phyloP scores from a whole-genome alignment of 2,797 vertebrate species.

The Molossus alvarezi region DNA sequence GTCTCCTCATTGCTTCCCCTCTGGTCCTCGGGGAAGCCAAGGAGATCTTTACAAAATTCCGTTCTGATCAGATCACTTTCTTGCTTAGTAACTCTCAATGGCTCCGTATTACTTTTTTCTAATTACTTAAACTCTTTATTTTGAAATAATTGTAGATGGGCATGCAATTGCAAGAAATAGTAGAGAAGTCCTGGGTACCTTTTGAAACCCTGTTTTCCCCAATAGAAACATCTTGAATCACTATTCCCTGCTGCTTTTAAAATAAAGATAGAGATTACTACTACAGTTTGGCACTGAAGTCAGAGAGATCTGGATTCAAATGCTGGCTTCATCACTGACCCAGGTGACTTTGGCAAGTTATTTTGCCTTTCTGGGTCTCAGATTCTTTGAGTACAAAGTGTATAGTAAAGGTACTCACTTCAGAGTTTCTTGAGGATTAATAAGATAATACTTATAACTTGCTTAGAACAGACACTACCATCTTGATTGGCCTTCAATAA shows the following conservation, averaged over 20 bases:
- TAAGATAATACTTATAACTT: not conserved
- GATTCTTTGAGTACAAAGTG: not conserved
- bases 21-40: not conserved
- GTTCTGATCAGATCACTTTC: not conserved
- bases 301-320: conserved; percentile 19
- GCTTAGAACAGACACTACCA: not conserved
- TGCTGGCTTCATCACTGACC: not conserved
- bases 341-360: not conserved
- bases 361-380: conserved; percentile 10
- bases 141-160: not conserved
- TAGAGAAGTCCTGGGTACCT: not conserved
- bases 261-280: not conserved
- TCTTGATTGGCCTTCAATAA: not conserved
- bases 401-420: conserved; percentile 11
- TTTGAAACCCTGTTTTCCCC: not conserved
- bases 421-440: conserved; percentile 11
- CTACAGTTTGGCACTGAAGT: not conserved
- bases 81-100: not conserved
- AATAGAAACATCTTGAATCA: not conserved
- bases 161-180: not conserved
- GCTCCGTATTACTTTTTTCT: not conserved
- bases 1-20: not conserved
- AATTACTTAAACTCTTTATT: conserved; percentile 19
- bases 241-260: conserved; percentile 24
- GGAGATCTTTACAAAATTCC: not conserved